Base-by-base conservation (phyloP, 2,888 invertebrate species). In the Lampropteryx suffumata region DNA sequence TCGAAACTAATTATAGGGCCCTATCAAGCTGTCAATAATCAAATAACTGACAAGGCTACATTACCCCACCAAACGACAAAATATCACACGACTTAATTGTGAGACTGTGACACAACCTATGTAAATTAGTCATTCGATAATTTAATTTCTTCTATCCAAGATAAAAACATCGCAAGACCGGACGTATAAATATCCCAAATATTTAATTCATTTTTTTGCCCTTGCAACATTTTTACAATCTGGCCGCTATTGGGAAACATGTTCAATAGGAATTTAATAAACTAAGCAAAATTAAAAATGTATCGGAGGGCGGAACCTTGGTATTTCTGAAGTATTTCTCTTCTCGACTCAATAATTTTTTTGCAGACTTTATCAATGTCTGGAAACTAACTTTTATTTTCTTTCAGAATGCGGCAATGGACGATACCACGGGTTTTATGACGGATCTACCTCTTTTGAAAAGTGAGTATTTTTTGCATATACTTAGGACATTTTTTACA, bases 381-480 rank as follows among this genome's bases (percentile, higher is more conserved):
- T 33, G 33, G 7, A n/a, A 34, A 9, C 3, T 10, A 0, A 24
- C 11, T 11, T 37, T 13, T 36, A 51, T 71, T 65, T 70, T 65
- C 66, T 92, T 91, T 44, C 92, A 95, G 94, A 95, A 95, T 80
- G 93, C 95, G 64, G 95, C 95, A 65, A 94, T 97, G 85, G 97
- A 97, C 79, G 97, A 97, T 76, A 96, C 95, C 65, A 93, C 94
- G 63, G 95, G 95, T 41, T 97, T 97, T 86, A 97, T 97, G 93
- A 95, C 96, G 67, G 97, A 97, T 81, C 92, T 97, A 81, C 97
- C 97, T 67, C 92, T 97, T 72, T 92, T 97, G 73, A 97, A 97
- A 94, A 96, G 97, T 97, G 90, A 95, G 95, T 93, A 67, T 4
- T 21, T 7, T 11, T 8, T 7, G 1, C 1, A 7, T 11, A 2